phyloP scores from a whole-genome alignment of 1,140 invertebrate genomes.

The Cydia pomonella region DNA sequence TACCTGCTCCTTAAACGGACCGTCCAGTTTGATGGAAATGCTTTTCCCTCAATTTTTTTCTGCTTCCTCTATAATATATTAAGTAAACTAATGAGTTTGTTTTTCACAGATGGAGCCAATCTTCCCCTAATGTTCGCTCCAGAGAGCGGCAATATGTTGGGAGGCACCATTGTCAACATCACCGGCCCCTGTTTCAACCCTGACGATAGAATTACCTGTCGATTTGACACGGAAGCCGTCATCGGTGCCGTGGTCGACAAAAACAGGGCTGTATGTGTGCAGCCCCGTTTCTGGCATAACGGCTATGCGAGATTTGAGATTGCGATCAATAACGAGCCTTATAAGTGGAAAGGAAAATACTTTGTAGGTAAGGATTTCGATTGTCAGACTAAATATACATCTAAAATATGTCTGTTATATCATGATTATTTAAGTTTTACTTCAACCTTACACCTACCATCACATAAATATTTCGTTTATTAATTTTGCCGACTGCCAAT shows the following conservation, averaged over 20 bases:
- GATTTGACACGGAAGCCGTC: slow-evolving; percentile 90
- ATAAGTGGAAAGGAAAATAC: slow-evolving; percentile 95
- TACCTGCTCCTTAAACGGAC: no score
- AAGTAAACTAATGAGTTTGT: slow-evolving; percentile 37
- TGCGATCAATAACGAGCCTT: slow-evolving; percentile 90
- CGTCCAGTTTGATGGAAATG: no score
- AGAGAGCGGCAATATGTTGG: slow-evolving; percentile 97
- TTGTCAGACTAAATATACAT: background rate
- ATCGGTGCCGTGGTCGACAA: slow-evolving; percentile 86
- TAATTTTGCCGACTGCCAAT: background rate
- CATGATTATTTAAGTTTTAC: no score
- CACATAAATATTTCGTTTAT: background rate
- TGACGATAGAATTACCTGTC: slow-evolving; percentile 88
- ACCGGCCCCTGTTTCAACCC: slow-evolving; percentile 92
- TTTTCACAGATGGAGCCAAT: slow-evolving; percentile 86
- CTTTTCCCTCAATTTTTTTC: no score
- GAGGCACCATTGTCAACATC: slow-evolving; percentile 96
- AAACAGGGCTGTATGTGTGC: slow-evolving; percentile 94
- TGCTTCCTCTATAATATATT: no score
- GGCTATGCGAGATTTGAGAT: slow-evolving; percentile 95
- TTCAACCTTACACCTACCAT: no score
- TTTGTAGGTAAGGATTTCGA: slow-evolving; percentile 88
- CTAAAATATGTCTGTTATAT: no score
- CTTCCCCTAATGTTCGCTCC: slow-evolving; percentile 93
- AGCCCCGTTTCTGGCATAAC: slow-evolving; percentile 93